Percentiles rank a stretch among this genome's conserved stretches.
phyloP scores from a whole-genome alignment of 2,888 invertebrate genomes.

The Ophioninae sp. region DNA sequence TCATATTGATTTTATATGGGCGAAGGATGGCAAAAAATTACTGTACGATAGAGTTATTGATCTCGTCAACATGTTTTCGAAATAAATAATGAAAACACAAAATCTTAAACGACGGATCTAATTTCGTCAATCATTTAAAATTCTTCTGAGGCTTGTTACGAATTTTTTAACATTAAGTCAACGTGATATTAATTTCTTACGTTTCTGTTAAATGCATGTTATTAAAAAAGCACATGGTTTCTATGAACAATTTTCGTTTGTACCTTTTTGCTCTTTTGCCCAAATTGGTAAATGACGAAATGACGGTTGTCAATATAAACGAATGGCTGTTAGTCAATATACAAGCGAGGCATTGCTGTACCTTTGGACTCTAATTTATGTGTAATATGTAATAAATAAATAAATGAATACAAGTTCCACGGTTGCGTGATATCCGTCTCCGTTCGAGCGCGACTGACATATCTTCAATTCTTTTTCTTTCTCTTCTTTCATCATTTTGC shows the following conservation, averaged over 20 bases:
- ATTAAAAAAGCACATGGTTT: not conserved
- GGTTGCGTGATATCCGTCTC: slow-evolving; percentile 56
- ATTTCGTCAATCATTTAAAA: not conserved
- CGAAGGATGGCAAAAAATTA: slow-evolving; percentile 58
- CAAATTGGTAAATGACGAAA: not conserved
- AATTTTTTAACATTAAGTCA: not conserved
- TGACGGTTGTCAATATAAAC: not conserved
- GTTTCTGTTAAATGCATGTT: not conserved
- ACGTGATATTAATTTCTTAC: not conserved
- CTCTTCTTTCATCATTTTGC: slow-evolving; percentile 21
- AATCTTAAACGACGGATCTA: not conserved
- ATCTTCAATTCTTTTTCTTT: slow-evolving; percentile 19
- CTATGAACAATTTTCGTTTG: not conserved
- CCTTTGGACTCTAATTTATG: slow-evolving; percentile 46
- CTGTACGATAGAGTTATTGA: slow-evolving; percentile 62
- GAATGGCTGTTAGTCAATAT: not conserved
- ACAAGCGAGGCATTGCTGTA: slow-evolving; percentile 6
- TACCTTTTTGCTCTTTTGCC: not conserved
- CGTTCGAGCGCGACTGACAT: slow-evolving; percentile 47
- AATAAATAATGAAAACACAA: slow-evolving; percentile 15
- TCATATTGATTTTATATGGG: slow-evolving; percentile 63
- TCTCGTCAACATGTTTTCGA: slow-evolving; percentile 41
- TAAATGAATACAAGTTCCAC: slow-evolving; percentile 44
- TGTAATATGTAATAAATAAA: slow-evolving; percentile 47
- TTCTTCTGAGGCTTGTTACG: not conserved